Evolutionary conservation across 1,140 invertebrate species (phyloP).

Genomic region (Streblospio benedicti): DNA sequence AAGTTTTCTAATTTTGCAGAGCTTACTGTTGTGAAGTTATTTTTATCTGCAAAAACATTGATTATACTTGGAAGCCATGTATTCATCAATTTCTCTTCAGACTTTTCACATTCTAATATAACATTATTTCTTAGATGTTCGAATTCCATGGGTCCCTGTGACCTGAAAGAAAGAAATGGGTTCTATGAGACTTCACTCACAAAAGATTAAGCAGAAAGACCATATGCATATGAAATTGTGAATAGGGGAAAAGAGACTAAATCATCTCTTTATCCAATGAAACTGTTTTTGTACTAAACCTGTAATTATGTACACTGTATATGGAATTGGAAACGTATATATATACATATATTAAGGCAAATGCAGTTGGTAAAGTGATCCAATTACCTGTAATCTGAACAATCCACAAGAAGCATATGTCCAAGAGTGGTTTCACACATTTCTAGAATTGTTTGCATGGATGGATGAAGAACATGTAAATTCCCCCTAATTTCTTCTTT

Average conservation of each 20-base stretch:
- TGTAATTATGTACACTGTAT: too few relatives aligned
- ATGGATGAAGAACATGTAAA: constrained; percentile 41
- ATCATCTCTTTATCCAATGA: background rate
- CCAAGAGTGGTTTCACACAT: constrained; percentile 40
- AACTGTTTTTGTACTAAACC: too few relatives aligned
- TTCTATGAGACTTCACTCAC: background rate
- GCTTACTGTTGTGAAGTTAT: constrained; percentile 28
- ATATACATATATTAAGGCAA: too few relatives aligned
- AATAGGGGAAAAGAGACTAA: background rate
- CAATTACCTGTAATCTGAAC: constrained; percentile 32
- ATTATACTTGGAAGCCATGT: constrained; percentile 44
- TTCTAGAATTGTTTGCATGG: constrained; percentile 35
- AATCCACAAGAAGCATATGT: constrained; percentile 36
- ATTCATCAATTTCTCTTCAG: constrained; percentile 40
- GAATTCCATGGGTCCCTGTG: constrained; percentile 39
- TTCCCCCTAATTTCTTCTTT: constrained; percentile 31
- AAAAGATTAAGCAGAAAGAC: background rate
- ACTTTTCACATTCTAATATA: constrained; percentile 37
- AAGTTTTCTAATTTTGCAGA: constrained; percentile 38
- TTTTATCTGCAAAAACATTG: constrained; percentile 42
- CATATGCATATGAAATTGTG: background rate
- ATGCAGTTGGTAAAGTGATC: background rate
- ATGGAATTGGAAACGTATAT: too few relatives aligned
- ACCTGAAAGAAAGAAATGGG: constrained; percentile 22
- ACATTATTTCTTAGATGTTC: constrained; percentile 36